Evolutionary conservation across 2,113 vertebrate genomes (phyloP), one percentile per base, ranked within the genome.

Genomic region (Notarius lentiginosus): DNA sequence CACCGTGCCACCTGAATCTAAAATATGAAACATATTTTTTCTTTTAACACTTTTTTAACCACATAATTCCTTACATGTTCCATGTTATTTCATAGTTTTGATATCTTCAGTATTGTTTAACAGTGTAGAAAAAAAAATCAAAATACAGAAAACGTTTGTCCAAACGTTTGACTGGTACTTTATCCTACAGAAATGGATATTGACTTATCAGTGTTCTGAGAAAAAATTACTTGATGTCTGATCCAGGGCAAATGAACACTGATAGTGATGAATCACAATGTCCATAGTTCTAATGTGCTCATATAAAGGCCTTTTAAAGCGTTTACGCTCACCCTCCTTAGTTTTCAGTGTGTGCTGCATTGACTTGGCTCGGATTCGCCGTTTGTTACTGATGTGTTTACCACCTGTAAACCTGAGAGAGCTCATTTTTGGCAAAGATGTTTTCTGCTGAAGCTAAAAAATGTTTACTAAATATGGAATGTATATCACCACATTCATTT

Each of bases 111-210:
- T 41, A 41, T 41, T 41, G 34, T 41, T 41, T 41, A 41, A 41
- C 34, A 41, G 34, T 41, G 34, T 41, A 1, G 34, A 41, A 3
- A 41, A 41, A 30, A 41, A 41, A 41, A 41, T 41, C 34, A 41
- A 41, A 41, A 41, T 41, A 41, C 34, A 41, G 41, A 41, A 41
- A 41, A 41, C 4, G 41, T 41, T 2, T 41, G 41, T 41, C 41
- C 41, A 41, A 41, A 41, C 4, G 41, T 41, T 41, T 41, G 41
- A 41, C 41, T 41, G 41, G 41, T 41, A 41, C 41, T 41, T 76
- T 53, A 51, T 76, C 75, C 53, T 27, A 55, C 75, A 77, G 75
- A 53, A 55, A 55, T 27, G 24, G 75, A 55, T 77, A 77, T 76
- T 20, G 22, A 55, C 24, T n/a, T n/a, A 49, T n/a, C 34, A 41